Percentiles rank a stretch among this genome's conserved stretches.
Evolutionary conservation across 2,113 vertebrate species (phyloP).

Genomic region (Callithrix jacchus): DNA sequence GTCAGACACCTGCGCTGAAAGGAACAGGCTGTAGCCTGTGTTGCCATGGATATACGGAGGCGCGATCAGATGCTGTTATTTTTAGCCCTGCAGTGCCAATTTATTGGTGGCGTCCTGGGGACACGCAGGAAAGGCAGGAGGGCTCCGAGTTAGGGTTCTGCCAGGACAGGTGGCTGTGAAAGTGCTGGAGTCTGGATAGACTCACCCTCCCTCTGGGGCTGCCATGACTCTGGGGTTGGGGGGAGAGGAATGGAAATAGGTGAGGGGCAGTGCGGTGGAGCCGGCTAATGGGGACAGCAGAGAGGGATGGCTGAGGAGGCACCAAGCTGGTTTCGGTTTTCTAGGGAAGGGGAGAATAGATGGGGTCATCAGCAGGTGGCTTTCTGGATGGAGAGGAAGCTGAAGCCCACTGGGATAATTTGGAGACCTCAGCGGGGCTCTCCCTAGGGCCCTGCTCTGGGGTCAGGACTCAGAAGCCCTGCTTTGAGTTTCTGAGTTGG

Average conservation of each 20-base stretch:
- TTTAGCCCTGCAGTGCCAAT: constrained; percentile 81
- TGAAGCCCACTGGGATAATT: neutral
- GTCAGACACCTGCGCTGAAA: constrained; percentile 76
- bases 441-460: neutral
- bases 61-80: constrained; percentile 81
- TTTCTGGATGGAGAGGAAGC: neutral
- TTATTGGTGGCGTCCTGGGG: constrained; percentile 79
- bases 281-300: neutral
- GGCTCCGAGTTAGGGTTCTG: constrained; percentile 54
- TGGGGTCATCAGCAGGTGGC: neutral
- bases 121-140: constrained; percentile 68
- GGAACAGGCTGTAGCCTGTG: constrained; percentile 79
- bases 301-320: neutral
- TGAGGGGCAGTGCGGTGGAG: rapidly evolving
- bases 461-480: neutral
- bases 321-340: neutral
- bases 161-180: neutral
- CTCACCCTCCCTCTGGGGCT: neutral
- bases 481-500: too few species aligned
- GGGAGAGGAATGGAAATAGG: neutral
- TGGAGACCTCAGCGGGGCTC: neutral
- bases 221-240: too few species aligned
- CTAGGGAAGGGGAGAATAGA: neutral
- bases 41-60: constrained; percentile 86
- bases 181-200: neutral